A percentile compares a stretch with the other conserved stretches of the same genome.
Evolutionary conservation across 2,113 vertebrate genomes (phyloP).

Genomic region (Tragelaphus imberbis): DNA sequence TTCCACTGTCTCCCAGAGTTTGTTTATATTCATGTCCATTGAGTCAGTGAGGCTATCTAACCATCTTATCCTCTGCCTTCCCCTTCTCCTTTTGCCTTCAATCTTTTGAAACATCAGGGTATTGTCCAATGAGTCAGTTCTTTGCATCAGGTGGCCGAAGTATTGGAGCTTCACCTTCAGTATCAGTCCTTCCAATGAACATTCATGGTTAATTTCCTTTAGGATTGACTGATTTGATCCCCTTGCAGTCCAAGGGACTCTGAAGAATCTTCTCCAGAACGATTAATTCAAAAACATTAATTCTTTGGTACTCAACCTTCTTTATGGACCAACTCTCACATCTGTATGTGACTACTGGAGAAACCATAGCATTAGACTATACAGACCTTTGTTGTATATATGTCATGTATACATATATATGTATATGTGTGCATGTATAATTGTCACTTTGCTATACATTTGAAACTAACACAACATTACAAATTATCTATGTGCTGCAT

Average conservation of each 20-base stretch:
- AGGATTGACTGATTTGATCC: no score
- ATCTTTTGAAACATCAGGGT: rapidly evolving
- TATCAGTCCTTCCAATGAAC: not conserved
- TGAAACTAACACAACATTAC: not conserved
- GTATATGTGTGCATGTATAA: not conserved
- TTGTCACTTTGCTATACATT: not conserved
- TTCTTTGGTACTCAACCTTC: not conserved
- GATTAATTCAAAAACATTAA: not conserved
- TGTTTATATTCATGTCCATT: not conserved
- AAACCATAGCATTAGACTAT: not conserved
- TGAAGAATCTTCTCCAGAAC: not conserved
- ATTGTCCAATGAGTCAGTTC: not conserved
- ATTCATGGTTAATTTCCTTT: not conserved
- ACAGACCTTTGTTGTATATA: not conserved
- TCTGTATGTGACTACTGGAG: not conserved
- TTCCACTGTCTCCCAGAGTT: not conserved
- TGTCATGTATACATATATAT: not conserved
- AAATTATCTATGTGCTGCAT: not conserved
- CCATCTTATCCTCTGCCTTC: not conserved
- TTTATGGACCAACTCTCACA: not conserved
- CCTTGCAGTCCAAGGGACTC: not conserved
- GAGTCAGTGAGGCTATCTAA: not conserved
- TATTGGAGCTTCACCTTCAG: not conserved
- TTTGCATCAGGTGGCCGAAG: not conserved
- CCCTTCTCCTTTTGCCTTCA: not conserved